Base-by-base conservation (phyloP, 2,888 invertebrate genomes). In the Heliconius hortense region DNA sequence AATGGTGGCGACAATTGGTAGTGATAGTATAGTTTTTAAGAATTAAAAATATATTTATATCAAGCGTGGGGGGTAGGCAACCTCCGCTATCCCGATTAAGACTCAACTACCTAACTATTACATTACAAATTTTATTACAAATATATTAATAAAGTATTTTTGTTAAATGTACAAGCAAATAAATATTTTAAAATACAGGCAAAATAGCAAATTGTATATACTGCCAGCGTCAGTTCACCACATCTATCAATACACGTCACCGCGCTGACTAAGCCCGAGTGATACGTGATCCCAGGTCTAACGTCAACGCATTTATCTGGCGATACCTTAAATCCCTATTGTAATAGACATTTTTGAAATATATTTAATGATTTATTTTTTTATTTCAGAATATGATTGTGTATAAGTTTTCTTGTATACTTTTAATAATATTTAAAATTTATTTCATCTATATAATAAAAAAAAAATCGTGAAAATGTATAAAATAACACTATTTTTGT, bases 211-310 rank as follows among this genome's bases (percentile, higher is more conserved):
- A 48, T 67, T 67, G 31, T 15, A 31, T 69, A 28, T 53, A 31
- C 28, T 69, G n/a, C 62, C 59, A 35, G 53, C 67, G 59, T 71
- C n/a, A 70, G 67, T 68, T 74, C 35, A 8, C 71, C 66, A 62
- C 56, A 53, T 67, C 73, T 59, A 77, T 77, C 76, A 77, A 76
- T 77, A 69, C 53, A 56, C 15, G 48, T 35, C 74, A 69, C 60
- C 28, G 72, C 39, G 71, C 62, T 64, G 68, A 59, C 66, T 76
- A 72, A 72, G 53, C 53, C 62, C 43, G 28, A 43, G 72, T 35
- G 75, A 75, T 73, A 73, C 66, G 71, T 74, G 73, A 73, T 64
- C 64, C 64, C 68, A 31, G 39, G 53, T 74, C 43, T 62, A 62
- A 60, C 66, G 77, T 73, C 75, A 66, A 67, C 69, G 39, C 28